Evolutionary conservation across 2,113 vertebrate species (phyloP).

Genomic region (Ellobius talpinus): DNA sequence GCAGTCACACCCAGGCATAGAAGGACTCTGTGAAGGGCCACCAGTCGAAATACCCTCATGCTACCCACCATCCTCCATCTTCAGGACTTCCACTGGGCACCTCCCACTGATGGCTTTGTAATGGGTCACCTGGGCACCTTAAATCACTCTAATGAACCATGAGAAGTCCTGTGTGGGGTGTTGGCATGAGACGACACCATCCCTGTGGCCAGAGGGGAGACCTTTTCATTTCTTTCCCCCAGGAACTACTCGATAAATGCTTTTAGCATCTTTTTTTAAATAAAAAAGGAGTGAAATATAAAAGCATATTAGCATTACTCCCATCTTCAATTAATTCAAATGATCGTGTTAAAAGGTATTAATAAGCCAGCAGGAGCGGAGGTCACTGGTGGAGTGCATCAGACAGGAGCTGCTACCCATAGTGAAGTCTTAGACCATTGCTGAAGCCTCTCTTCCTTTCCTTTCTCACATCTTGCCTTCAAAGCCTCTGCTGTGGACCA

Average conservation of each 20-base stretch:
- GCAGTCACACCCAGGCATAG: not conserved
- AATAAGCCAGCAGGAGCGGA: constrained; percentile 82
- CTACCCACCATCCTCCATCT: not conserved
- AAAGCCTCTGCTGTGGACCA: not conserved
- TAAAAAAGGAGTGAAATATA: constrained; percentile 72
- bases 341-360: constrained; percentile 85
- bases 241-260: constrained; percentile 76
- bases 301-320: constrained; percentile 78
- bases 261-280: constrained; percentile 69
- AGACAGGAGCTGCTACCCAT: constrained; percentile 83
- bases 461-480: not conserved
- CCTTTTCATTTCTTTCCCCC: constrained; percentile 72
- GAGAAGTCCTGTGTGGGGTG: not conserved
- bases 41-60: not conserved
- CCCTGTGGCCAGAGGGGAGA: constrained; percentile 59
- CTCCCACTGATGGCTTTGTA: constrained; percentile 46
- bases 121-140: constrained; percentile 59
- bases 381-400: constrained; percentile 65
- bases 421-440: constrained; percentile 80
- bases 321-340: constrained; percentile 83
- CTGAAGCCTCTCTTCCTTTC: constrained; percentile 76
- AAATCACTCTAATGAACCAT: constrained; percentile 70
- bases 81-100: not conserved
- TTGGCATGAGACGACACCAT: constrained; percentile 60
- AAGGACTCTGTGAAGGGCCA: not conserved